phyloP scores from a whole-genome alignment of 2,888 invertebrate genomes.

The Coelopa pilipes region DNA sequence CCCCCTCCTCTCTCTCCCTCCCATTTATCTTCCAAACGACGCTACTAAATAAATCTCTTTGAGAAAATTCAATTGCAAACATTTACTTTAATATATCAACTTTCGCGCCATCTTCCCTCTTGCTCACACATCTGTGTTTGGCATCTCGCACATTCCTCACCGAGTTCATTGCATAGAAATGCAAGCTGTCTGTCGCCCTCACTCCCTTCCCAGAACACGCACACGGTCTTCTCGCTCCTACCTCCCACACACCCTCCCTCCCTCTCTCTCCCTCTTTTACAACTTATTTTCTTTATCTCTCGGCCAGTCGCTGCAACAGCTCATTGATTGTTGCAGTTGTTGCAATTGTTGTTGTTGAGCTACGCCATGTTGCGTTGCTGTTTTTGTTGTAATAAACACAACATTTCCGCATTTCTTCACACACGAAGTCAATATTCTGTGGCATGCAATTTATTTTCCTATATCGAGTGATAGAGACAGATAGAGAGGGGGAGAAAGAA shows the following conservation, averaged over 20 bases:
- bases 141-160: background rate
- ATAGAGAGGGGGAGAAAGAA: background rate
- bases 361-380: background rate
- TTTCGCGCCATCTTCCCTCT: background rate
- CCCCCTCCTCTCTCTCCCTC: background rate
- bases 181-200: no score
- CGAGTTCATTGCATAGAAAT: no score
- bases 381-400: conserved; percentile 15
- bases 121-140: background rate
- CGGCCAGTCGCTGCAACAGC: no score
- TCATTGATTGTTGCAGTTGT: no score
- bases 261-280: no score
- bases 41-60: conserved; percentile 33
- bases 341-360: no score
- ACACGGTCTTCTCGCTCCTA: no score
- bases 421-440: conserved; percentile 18
- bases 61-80: conserved; percentile 28
- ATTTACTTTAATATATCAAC: conserved; percentile 30
- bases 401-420: conserved; percentile 16
- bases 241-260: no score
- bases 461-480: conserved; percentile 2
- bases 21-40: conserved; percentile 27
- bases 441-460: conserved; percentile 24
- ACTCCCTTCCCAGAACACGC: no score
- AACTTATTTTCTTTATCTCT: no score